phyloP scores from a whole-genome alignment of 2,797 vertebrate genomes.

The Stomatorhinus walkeri region DNA sequence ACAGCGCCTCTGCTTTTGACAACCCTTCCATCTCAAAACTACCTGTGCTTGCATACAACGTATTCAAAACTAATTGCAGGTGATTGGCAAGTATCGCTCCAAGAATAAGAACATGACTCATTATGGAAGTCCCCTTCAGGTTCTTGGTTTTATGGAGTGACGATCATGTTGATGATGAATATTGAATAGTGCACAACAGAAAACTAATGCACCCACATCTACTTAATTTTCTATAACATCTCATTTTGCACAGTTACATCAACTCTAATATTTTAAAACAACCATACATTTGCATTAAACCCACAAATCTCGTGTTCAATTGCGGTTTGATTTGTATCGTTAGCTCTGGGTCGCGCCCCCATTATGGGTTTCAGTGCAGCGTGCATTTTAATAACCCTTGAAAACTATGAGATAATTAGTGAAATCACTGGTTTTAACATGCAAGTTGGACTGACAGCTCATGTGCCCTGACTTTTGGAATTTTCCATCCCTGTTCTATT shows the following conservation, averaged over 20 bases:
- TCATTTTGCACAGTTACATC: not conserved
- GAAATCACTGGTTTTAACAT: not conserved
- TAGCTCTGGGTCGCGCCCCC: not conserved
- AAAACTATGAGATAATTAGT: constrained; percentile 3
- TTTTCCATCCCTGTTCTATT: not conserved
- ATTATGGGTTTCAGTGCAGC: not conserved
- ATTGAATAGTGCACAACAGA: not conserved
- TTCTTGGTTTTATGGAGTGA: not conserved
- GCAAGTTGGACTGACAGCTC: not conserved
- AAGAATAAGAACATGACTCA: not conserved
- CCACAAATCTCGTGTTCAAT: not conserved
- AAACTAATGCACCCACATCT: not conserved
- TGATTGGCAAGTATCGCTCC: not conserved
- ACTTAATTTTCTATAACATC: not conserved
- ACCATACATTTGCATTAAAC: not conserved
- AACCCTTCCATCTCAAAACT: not conserved
- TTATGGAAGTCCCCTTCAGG: not conserved
- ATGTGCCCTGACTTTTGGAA: not conserved
- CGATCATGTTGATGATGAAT: not conserved
- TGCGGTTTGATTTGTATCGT: not conserved
- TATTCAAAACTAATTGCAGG: not conserved
- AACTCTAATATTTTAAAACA: not conserved
- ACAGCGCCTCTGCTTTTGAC: not conserved
- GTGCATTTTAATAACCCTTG: not conserved
- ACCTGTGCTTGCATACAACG: not conserved